Evolutionary conservation across 2,888 invertebrate genomes (phyloP).

Genomic region (Pyrgus malvae): DNA sequence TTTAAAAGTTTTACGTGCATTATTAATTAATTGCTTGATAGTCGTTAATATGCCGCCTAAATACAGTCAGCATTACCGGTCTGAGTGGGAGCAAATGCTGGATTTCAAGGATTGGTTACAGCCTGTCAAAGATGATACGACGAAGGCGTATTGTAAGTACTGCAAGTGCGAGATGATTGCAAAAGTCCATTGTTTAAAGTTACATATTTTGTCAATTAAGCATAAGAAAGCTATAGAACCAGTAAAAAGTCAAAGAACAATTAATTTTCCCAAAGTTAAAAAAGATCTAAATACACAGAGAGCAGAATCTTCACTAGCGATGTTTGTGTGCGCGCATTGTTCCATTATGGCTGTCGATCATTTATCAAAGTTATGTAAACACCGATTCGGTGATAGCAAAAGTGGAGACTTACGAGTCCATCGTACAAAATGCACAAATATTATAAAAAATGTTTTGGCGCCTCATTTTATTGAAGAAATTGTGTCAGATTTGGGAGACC

Average conservation of each 20-base stretch:
- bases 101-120: constrained; percentile 26
- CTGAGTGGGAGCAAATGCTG: constrained; percentile 20
- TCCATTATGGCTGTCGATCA: constrained; percentile 28
- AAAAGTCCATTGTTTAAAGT: constrained; percentile 26
- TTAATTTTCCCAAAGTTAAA: constrained; percentile 21
- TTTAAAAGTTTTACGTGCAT: constrained; percentile 12
- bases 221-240: constrained; percentile 9
- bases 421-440: constrained; percentile 31
- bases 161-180: constrained; percentile 26
- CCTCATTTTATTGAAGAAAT: constrained; percentile 29
- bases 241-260: constrained; percentile 19
- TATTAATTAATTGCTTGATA: constrained; percentile 7
- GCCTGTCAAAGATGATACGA: constrained; percentile 21
- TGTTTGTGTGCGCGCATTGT: constrained; percentile 28
- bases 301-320: constrained; percentile 27
- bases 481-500: constrained; percentile 22
- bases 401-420: constrained; percentile 23
- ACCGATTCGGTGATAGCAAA: constrained; percentile 26
- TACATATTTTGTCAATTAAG: neutral
- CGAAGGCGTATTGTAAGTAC: constrained; percentile 27
- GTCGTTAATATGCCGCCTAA: constrained; percentile 1
- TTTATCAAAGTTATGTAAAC: constrained; percentile 29
- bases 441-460: constrained; percentile 31
- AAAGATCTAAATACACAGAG: constrained; percentile 30
- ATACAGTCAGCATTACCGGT: neutral